These are phyloP conservation scores for Neolamprologus hecqui DNA, from an alignment of 2,113 vertebrate species.

Conservation along the genomic window DNA sequence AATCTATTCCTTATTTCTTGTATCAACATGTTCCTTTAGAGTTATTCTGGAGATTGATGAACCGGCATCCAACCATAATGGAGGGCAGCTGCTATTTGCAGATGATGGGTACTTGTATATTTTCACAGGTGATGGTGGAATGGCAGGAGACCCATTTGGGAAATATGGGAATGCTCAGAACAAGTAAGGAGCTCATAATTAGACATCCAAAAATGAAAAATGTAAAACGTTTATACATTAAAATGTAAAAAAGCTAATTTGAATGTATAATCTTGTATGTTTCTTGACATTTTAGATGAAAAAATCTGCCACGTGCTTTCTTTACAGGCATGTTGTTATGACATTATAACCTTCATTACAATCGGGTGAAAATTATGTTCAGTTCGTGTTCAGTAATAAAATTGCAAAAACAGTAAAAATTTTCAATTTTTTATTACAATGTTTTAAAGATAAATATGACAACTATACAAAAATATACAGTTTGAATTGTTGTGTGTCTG, in stretches of 20 bases:
- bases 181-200: constrained; percentile 76
- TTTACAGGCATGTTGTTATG: background rate
- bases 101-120: constrained; percentile 91
- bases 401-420: background rate
- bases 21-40: constrained; percentile 52
- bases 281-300: background rate
- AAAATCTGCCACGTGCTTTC: fast-evolving
- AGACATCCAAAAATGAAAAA: background rate
- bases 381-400: background rate
- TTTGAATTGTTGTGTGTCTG: background rate
- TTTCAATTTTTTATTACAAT: background rate
- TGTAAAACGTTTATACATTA: background rate
- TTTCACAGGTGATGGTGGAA: constrained; percentile 95
- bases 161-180: constrained; percentile 92
- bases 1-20: background rate
- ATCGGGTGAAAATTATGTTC: background rate
- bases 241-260: background rate
- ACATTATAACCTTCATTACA: background rate
- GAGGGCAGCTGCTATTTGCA: constrained; percentile 90
- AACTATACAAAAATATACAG: background rate
- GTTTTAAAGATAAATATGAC: background rate
- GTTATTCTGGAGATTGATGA: constrained; percentile 92
- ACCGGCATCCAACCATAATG: constrained; percentile 95
- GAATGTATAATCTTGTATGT: background rate
- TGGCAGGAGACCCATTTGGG: constrained; percentile 96